Conservation (phyloP, 2,888 invertebrate species). For the Tuberolachnus salignus region DNA sequence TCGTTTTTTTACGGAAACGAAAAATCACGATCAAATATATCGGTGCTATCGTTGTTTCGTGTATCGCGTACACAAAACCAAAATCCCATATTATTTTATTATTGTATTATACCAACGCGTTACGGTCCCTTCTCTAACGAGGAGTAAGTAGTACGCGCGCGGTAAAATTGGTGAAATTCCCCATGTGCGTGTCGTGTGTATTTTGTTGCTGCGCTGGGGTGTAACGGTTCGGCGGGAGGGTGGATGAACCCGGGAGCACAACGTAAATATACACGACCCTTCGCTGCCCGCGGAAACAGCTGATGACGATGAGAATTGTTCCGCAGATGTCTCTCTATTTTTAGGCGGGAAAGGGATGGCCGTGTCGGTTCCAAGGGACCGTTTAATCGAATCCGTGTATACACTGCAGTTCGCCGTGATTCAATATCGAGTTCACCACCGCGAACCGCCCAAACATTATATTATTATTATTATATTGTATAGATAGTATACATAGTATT, state of each 20-base stretch:
- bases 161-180: not conserved
- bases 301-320: conserved; percentile 46
- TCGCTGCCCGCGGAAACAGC: conserved; percentile 35
- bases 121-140: no score
- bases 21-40: no score
- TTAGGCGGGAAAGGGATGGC: conserved; percentile 2
- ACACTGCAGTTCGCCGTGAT: not conserved
- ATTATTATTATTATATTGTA: no score
- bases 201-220: conserved; percentile 41
- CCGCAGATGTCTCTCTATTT: conserved; percentile 45
- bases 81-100: no score
- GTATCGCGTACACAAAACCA: no score
- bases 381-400: conserved; percentile 27
- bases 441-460: no score
- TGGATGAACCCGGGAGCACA: conserved; percentile 35
- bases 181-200: conserved; percentile 16
- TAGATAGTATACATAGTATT: no score
- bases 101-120: not conserved
- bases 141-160: not conserved
- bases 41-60: no score
- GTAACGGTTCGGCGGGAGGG: conserved; percentile 48
- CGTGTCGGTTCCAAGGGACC: conserved; percentile 12
- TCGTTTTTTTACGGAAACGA: no score
- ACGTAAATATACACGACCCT: conserved; percentile 27
- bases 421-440: not conserved